Percentiles rank a stretch among this genome's conserved stretches.
These are phyloP conservation scores for Perccottus glenii DNA, from an alignment of 2,113 vertebrate genomes.

Conservation along the genomic window DNA sequence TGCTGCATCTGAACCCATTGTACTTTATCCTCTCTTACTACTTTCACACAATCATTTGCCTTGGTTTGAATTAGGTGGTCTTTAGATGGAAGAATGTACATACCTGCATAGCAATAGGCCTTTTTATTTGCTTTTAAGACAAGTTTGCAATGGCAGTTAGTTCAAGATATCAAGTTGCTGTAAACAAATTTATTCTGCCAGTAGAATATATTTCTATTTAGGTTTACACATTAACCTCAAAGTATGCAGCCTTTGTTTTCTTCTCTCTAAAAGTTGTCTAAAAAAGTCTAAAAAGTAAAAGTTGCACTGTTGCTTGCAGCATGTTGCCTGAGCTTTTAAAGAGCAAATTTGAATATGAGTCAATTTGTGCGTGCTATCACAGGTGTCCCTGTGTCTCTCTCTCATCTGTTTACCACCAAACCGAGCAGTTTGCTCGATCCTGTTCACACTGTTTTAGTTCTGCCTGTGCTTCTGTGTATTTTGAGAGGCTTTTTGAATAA, in stretches of 20 bases:
- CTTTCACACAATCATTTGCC: neutral
- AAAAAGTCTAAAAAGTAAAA: neutral
- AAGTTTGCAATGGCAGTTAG: no score
- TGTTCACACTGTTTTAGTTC: conserved; percentile 1
- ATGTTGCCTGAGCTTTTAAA: neutral
- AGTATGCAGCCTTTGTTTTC: neutral
- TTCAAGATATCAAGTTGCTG: no score
- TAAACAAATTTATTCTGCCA: no score
- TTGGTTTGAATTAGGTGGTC: neutral
- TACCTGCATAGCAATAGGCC: no score
- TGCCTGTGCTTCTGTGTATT: conserved; percentile 18
- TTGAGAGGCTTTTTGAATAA: conserved; percentile 28
- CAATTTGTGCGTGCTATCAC: neutral
- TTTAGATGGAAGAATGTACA: no score
- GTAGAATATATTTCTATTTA: neutral
- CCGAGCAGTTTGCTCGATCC: conserved; percentile 10
- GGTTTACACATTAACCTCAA: no score
- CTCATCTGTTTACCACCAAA: conserved; percentile 24
- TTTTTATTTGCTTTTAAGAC: no score
- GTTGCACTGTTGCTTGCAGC: neutral
- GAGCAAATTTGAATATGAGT: neutral
- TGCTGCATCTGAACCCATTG: conserved; percentile 4
- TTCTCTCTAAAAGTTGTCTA: neutral
- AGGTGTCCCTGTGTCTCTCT: neutral
- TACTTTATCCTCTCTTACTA: neutral